phyloP scores from a whole-genome alignment of 1,140 invertebrate genomes.

The Hyphantria cunea region DNA sequence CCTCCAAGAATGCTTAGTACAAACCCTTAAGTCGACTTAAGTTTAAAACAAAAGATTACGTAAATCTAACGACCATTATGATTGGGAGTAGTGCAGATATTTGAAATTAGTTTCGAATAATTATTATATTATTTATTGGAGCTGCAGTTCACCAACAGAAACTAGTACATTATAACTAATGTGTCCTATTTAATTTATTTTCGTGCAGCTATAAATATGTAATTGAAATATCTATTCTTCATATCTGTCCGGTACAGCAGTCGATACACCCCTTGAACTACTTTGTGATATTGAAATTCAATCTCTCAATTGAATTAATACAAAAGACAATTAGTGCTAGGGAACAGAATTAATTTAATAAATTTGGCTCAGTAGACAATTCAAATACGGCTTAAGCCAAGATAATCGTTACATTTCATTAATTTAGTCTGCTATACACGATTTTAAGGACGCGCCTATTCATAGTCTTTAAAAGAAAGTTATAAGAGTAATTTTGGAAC shows the following conservation, averaged over 20 bases:
- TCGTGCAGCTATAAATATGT: slow-evolving; percentile 4
- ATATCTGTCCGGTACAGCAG: slow-evolving; percentile 13
- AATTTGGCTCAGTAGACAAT: slow-evolving; percentile 36
- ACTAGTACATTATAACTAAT: slow-evolving; percentile 12
- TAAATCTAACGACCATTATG: slow-evolving; percentile 14
- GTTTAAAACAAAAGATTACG: too few species aligned
- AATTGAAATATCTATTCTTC: slow-evolving; percentile 7
- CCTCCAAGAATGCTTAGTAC: slow-evolving; percentile 23
- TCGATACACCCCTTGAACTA: slow-evolving; percentile 7
- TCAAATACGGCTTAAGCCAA: slow-evolving; percentile 35
- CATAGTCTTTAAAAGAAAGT: slow-evolving; percentile 23
- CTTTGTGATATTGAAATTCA: slow-evolving; percentile 39
- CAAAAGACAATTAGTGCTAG: slow-evolving; percentile 41
- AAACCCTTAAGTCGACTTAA: slow-evolving; percentile 27
- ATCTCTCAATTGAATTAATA: slow-evolving; percentile 40
- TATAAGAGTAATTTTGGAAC: slow-evolving; percentile 32
- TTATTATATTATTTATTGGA: slow-evolving; percentile 6
- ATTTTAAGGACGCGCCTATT: slow-evolving; percentile 20
- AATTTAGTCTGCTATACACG: slow-evolving; percentile 27
- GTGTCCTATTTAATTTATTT: not conserved
- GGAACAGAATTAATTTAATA: slow-evolving; percentile 41
- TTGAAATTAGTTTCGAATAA: not conserved
- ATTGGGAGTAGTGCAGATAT: not conserved
- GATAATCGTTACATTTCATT: slow-evolving; percentile 37
- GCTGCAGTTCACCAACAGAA: not conserved